Evolutionary conservation across 2,888 invertebrate genomes (phyloP).

Genomic region (Morpho helenor): DNA sequence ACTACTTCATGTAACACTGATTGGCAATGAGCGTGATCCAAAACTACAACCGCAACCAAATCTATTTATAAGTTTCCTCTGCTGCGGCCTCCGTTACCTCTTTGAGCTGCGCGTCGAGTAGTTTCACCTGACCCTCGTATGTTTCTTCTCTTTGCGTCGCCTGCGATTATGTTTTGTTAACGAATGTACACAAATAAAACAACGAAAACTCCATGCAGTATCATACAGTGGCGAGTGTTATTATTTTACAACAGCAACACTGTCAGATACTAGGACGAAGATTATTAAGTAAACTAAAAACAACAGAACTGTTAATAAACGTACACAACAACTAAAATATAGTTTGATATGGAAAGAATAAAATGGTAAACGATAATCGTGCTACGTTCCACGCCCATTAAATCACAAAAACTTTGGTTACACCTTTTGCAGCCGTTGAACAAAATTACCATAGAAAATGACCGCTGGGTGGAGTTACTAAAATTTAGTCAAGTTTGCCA

Average conservation of each 20-base stretch:
- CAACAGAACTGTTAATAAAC: conserved; percentile 36
- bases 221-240: conserved; percentile 34
- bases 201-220: conserved; percentile 60
- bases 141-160: conserved; percentile 97
- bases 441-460: conserved; percentile 2
- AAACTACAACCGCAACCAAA: conserved; percentile 66
- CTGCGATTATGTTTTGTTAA: conserved; percentile 81
- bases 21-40: conserved; percentile 63
- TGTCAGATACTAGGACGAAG: conserved; percentile 38
- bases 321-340: conserved; percentile 51
- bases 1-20: conserved; percentile 41
- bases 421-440: conserved; percentile 1
- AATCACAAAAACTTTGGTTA: conserved; percentile 33
- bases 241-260: conserved; percentile 35
- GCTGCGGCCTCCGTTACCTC: conserved; percentile 83
- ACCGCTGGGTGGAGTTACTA: neutral
- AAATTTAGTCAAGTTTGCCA: neutral
- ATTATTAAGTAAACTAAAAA: conserved; percentile 19
- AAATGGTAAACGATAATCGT: conserved; percentile 43
- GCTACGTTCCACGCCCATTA: conserved; percentile 49
- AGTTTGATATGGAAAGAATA: conserved; percentile 32
- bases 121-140: conserved; percentile 94
- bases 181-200: conserved; percentile 58
- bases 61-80: conserved; percentile 56
- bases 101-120: conserved; percentile 92